Evolutionary conservation across 2,888 invertebrate genomes (phyloP), one percentile per base, ranked within the genome.

Genomic region (Eupithecia pulchellata): DNA sequence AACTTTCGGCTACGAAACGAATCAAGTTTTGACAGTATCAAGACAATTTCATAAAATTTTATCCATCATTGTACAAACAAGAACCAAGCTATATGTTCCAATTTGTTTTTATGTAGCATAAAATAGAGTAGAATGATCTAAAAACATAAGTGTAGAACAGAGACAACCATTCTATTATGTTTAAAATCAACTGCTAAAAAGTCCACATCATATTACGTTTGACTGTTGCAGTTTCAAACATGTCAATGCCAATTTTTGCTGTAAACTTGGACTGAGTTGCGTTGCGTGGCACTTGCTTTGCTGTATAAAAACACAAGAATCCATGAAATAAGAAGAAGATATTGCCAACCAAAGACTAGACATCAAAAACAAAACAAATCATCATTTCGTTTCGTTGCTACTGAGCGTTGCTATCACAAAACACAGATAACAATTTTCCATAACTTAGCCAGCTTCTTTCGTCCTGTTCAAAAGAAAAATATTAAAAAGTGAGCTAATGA

Each of bases 1-100:
- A 27, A 60, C 58, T 64, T 84, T 84, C 82, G 79, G 86, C 61
- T 20, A 61, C 61, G 61, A 61, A 61, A 61, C 61, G 61, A 61
- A 61, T 61, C 61, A 61, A 32, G 34, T 34, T 34, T 61, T 34
- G 61, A 61, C 60, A 58, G 0, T n/a, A n/a, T n/a, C 1, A 0
- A 3, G 55, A 29, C 17, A 32, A 57, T 14, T 25, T 27, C 14
- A 57, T 11, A 1, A 17, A 30, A n/a, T n/a, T 29, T 17, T 0
- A 32, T 6, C 47, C 47, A 47, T 47, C 47, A 47, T 4, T 39
- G 5, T 6, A 47, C 47, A 47, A 47, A 20, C 42, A 42, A 42
- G 42, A 47, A 11, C 8, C 3, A 25, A 25, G 2, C 52, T 25
- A 8, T 1, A 25, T 2, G 14, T 55, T 55, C 14, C 8, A 29